phyloP scores from a whole-genome alignment of 2,797 vertebrate genomes.

The Thripadectes ignobilis region DNA sequence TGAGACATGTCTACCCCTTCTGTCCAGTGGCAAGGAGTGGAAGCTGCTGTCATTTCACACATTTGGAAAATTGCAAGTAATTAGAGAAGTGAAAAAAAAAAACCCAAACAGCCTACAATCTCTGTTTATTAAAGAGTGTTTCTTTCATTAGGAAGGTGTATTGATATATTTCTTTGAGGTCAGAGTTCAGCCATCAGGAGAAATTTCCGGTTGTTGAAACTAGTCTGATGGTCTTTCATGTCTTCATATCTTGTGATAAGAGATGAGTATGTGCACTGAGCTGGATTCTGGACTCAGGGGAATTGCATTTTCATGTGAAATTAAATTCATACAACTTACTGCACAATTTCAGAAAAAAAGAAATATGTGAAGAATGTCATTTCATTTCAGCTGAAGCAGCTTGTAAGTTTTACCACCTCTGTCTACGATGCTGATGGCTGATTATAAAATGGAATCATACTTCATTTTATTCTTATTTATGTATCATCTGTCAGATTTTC shows the following conservation, averaged over 20 bases:
- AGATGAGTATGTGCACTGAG: background rate
- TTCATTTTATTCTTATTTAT: conserved; percentile 15
- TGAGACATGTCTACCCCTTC: background rate
- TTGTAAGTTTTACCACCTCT: background rate
- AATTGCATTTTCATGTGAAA: background rate
- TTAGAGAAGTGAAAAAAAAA: background rate
- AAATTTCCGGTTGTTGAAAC: background rate
- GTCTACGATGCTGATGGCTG: background rate
- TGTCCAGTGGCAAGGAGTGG: background rate
- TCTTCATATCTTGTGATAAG: background rate
- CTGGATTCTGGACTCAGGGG: background rate
- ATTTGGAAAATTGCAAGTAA: background rate
- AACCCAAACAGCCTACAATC: background rate
- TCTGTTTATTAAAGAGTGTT: background rate
- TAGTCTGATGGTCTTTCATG: background rate
- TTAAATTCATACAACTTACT: background rate
- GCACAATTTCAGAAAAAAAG: background rate
- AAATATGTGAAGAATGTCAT: background rate
- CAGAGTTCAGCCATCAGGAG: background rate
- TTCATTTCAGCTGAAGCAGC: conserved; percentile 1
- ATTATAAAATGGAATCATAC: background rate
- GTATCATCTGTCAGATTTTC: background rate
- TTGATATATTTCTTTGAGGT: background rate
- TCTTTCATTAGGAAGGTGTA: background rate
- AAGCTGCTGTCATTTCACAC: background rate